phyloP scores from a whole-genome alignment of 2,888 invertebrate species.

The Furcula furcula region DNA sequence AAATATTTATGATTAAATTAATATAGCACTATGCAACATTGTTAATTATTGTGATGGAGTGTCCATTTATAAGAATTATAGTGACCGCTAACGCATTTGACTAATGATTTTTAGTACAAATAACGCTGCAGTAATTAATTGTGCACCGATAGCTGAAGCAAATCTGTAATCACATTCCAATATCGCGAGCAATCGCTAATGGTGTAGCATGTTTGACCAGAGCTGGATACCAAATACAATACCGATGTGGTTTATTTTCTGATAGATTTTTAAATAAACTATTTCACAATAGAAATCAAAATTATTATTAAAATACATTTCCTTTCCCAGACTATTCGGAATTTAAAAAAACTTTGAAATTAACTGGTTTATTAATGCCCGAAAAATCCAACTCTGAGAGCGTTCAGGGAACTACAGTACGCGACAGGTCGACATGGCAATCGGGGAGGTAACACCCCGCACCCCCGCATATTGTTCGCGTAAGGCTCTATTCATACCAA shows the following conservation, averaged over 20 bases:
- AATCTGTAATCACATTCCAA: conserved; percentile 66
- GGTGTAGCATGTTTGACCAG: conserved; percentile 50
- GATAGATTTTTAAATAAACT: conserved; percentile 63
- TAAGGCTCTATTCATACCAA: too few species aligned
- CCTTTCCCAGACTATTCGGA: too few species aligned
- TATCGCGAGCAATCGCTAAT: conserved; percentile 42
- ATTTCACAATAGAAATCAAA: conserved; percentile 42
- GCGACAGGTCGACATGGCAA: too few species aligned
- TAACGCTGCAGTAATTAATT: conserved; percentile 35
- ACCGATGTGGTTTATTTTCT: conserved; percentile 67
- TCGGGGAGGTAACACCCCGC: too few species aligned
- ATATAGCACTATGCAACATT: conserved; percentile 54
- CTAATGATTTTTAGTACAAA: conserved; percentile 45
- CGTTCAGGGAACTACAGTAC: too few species aligned
- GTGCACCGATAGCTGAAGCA: conserved; percentile 33
- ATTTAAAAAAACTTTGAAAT: too few species aligned
- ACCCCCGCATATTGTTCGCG: too few species aligned
- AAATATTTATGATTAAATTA: conserved; percentile 66
- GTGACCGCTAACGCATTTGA: conserved; percentile 37
- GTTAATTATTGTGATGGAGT: conserved; percentile 52
- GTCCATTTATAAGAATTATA: conserved; percentile 37
- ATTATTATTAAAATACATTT: conserved; percentile 27
- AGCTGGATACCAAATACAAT: conserved; percentile 73
- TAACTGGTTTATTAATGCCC: too few species aligned
- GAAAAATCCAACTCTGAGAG: too few species aligned